Base-by-base conservation (phyloP, 2,113 vertebrate genomes). In the Oriolus oriolus region DNA sequence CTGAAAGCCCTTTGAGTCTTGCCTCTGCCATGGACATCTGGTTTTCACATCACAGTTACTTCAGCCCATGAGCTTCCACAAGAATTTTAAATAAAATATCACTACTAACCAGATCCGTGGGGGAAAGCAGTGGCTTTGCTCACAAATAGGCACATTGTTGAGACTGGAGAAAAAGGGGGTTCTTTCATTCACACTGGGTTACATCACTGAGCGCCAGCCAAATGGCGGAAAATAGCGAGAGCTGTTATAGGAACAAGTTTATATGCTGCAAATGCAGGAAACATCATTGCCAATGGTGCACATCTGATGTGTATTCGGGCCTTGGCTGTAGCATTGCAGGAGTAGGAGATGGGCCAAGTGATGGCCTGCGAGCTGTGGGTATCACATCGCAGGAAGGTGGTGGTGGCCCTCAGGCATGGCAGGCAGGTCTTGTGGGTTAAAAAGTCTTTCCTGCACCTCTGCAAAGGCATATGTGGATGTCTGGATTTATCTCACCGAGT, bases 11-110 rank as follows among this genome's bases (percentile, higher is more conserved):
- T 92, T 79, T 78, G 83, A 94, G 82, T 91, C 74, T 84, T 84
- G 71, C 52, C 77, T 94, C 87, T 93, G 93, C 84, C 35, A 64
- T 63, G 74, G 89, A 89, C 93, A 95, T 97, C 95, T 97, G 95
- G 24, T 94, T 96, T 96, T 95, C 60, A 89, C 94, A 95, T 96
- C 77, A 59, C 5, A 0, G 89, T 95, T 95, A 90, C 86, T 97
- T 97, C 93, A 95, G 86, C 80, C 94, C 81, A n/a, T 91, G 96
- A 95, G 87, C 93, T 93, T 95, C 84, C 87, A 60, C 91, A 95
- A 89, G 81, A 95, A 94, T 94, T 95, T 96, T 79, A 95, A 95
- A 94, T 97, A 87, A 95, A 95, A 89, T 91, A 87, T 92, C 60
- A 14, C 69, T 82, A 15, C 91, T 94, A 87, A 93, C 70, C 88